phyloP scores from a whole-genome alignment of 2,113 vertebrate genomes.

The Calcarius ornatus region DNA sequence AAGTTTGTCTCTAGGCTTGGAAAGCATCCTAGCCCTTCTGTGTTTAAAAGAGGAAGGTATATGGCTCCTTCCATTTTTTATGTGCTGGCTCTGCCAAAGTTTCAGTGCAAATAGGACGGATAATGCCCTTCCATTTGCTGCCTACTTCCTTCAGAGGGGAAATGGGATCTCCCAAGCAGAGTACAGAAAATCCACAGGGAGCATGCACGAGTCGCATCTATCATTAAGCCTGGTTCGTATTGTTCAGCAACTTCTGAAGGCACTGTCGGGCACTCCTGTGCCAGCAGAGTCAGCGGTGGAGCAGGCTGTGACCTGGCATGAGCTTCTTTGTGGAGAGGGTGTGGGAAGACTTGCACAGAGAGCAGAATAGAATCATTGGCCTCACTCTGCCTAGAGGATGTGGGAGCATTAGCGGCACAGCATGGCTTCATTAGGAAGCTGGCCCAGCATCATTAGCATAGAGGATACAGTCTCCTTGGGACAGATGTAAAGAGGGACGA shows the following conservation, averaged over 20 bases:
- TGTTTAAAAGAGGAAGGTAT: not conserved
- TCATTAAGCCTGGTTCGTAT: not conserved
- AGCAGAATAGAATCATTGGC: not conserved
- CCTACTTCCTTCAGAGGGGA: not conserved
- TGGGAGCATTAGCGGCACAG: not conserved
- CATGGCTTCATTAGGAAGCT: not conserved
- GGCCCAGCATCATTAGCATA: not conserved
- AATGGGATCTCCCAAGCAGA: not conserved
- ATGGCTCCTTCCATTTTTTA: not conserved
- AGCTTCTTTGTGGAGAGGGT: not conserved
- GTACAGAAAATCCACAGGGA: not conserved
- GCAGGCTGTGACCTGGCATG: not conserved
- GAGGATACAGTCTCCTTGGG: conserved; percentile 8
- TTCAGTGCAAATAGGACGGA: not conserved
- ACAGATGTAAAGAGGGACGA: not conserved
- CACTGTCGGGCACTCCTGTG: not conserved
- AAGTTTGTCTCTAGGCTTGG: conserved; percentile 16
- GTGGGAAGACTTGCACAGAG: not conserved
- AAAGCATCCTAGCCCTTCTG: not conserved
- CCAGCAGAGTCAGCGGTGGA: not conserved
- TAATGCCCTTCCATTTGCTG: not conserved
- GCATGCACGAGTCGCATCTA: not conserved
- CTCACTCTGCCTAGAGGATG: not conserved
- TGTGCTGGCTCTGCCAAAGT: not conserved
- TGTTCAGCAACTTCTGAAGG: not conserved